Evolutionary conservation across 2,888 invertebrate genomes (phyloP).

Genomic region (Xanthia togata): DNA sequence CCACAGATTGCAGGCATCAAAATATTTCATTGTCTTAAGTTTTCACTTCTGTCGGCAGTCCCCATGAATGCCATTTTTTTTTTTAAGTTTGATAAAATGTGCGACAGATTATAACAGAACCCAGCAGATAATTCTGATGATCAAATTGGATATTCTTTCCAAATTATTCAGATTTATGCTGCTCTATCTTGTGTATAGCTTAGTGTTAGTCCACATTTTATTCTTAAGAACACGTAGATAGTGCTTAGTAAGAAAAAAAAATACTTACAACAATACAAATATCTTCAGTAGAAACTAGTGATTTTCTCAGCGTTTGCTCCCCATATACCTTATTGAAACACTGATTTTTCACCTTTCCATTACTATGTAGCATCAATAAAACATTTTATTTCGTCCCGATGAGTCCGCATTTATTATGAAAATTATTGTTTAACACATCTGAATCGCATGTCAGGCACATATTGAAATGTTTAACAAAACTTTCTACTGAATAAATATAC

Average conservation of each 20-base stretch:
- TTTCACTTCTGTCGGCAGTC: no score
- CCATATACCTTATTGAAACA: constrained; percentile 31
- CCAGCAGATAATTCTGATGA: background rate
- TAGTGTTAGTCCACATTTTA: background rate
- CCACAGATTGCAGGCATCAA: no score
- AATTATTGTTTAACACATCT: constrained; percentile 57
- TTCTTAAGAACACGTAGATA: background rate
- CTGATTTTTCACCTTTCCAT: constrained; percentile 7
- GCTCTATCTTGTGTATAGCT: no score
- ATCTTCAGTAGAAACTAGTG: constrained; percentile 2
- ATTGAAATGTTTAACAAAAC: constrained; percentile 43
- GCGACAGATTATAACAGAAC: background rate
- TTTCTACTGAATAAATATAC: constrained; percentile 1
- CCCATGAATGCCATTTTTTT: no score
- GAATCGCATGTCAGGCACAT: constrained; percentile 55
- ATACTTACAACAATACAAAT: constrained; percentile 25
- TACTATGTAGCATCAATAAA: constrained; percentile 34
- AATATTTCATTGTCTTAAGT: no score
- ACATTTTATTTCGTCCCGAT: constrained; percentile 39
- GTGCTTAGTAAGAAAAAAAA: background rate
- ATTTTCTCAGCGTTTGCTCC: background rate
- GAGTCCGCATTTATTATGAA: constrained; percentile 55
- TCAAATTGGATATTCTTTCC: background rate
- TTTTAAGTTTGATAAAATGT: background rate
- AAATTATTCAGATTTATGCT: background rate